Evolutionary conservation across 2,888 invertebrate genomes (phyloP).

Genomic region (Rotaria macrura): DNA sequence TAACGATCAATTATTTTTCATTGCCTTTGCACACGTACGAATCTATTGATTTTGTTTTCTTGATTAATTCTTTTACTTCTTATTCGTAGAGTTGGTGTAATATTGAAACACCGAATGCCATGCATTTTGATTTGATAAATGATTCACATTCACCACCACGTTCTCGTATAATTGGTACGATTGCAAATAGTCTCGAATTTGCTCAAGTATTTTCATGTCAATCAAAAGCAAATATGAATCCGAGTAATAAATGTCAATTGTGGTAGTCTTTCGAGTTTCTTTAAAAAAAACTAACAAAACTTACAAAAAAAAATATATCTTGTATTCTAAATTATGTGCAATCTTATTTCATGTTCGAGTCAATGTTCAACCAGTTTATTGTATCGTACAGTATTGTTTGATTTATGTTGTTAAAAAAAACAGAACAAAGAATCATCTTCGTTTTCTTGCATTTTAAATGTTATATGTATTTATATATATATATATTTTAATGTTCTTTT

Average conservation of each 20-base stretch:
- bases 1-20: constrained; percentile 49
- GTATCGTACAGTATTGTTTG: neutral
- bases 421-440: neutral
- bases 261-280: constrained; percentile 5
- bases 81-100: constrained; percentile 28
- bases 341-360: neutral
- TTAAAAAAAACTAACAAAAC: neutral
- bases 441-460: neutral
- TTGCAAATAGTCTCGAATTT: constrained; percentile 31
- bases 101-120: constrained; percentile 19
- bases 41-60: neutral
- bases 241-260: constrained; percentile 31
- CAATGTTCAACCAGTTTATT: neutral
- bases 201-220: constrained; percentile 32
- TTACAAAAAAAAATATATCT: neutral
- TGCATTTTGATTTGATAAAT: constrained; percentile 24
- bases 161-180: constrained; percentile 29
- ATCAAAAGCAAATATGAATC: constrained; percentile 27
- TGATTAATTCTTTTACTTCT: neutral
- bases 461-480: neutral
- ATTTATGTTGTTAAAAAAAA: neutral
- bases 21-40: constrained; percentile 45
- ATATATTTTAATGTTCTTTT: neutral
- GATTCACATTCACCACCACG: constrained; percentile 29
- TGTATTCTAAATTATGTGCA: neutral